Evolutionary conservation across 2,797 vertebrate genomes (phyloP), one percentile per base, ranked within the genome.

Genomic region (Labroides dimidiatus): DNA sequence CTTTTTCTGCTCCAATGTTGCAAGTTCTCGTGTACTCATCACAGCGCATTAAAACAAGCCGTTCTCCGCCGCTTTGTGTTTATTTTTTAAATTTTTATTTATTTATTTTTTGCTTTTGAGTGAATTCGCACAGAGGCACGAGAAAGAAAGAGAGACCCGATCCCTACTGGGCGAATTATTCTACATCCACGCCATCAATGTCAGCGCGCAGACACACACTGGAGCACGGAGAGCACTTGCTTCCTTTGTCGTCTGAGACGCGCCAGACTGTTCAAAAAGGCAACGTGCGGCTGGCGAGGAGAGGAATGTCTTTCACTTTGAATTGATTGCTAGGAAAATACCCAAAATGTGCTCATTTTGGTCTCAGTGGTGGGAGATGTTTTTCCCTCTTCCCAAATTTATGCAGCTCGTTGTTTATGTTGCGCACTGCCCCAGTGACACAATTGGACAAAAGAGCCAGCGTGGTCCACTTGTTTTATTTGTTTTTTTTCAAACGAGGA

Each of bases 201-300:
- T 91, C 90, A 88, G 87, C 86, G 84, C 85, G 71, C 87, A 89
- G 77, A 89, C 84, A 79, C 87, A 81, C 87, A 78, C 72, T 59
- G 78, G 81, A 79, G 81, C 84, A 76, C 78, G 80, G 75, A 80
- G 79, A 89, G 89, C 91, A 81, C 91, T 86, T 74, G 91, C 90
- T 91, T 93, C 92, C 94, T 94, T 94, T 94, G 94, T 94, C 93
- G 93, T 94, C 92, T 94, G 92, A 92, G 89, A 91, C 92, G 92
- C 93, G 91, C 91, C 92, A 90, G 92, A 94, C 90, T 89, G 87
- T 92, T 89, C 80, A 90, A 89, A 87, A 82, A 83, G 81, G 73
- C 85, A 89, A 86, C 84, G 84, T 85, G 89, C 88, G 53, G 70
- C 83, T 48, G 75, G 52, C 41, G 66, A 68, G 9, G 62, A 55